These are phyloP conservation scores for Prionailurus bengalensis DNA, from an alignment of 2,113 vertebrate species.

Conservation along the genomic window DNA sequence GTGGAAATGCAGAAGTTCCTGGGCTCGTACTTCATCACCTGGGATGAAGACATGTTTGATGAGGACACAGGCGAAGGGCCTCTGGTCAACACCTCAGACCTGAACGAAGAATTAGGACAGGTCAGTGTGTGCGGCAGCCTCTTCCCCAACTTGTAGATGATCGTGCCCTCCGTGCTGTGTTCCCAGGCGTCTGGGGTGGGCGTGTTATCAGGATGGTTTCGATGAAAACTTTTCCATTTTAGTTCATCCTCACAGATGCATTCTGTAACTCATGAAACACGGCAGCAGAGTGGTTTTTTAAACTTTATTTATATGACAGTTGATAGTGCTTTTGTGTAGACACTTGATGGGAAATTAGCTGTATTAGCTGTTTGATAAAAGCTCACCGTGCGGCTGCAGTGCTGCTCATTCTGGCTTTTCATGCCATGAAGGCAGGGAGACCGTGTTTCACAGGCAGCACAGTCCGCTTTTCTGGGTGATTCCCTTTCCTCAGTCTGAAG, in stretches of 20 bases:
- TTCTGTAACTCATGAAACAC: background rate
- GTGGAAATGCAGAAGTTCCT: slow-evolving; percentile 99
- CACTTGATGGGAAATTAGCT: accelerated
- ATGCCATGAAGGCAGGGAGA: too few relatives aligned
- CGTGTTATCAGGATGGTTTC: accelerated
- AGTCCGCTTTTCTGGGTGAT: accelerated
- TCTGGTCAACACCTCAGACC: slow-evolving; percentile 97
- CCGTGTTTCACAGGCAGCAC: accelerated
- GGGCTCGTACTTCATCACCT: slow-evolving; percentile 98
- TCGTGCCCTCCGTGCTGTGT: accelerated
- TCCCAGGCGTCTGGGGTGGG: background rate
- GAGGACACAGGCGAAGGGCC: slow-evolving; percentile 95
- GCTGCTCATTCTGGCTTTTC: accelerated
- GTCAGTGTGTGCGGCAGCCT: slow-evolving; percentile 78
- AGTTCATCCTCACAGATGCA: accelerated
- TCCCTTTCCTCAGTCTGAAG: background rate
- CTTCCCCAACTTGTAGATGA: accelerated
- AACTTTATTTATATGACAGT: accelerated
- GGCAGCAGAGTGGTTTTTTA: accelerated
- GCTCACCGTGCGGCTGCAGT: background rate
- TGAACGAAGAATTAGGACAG: slow-evolving; percentile 99
- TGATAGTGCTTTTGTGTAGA: accelerated
- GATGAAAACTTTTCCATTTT: background rate
- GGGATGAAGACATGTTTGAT: slow-evolving; percentile 99
- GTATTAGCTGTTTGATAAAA: accelerated